These are phyloP conservation scores for Craniophora ligustri DNA, from an alignment of 2,888 invertebrate genomes.

Conservation along the genomic window DNA sequence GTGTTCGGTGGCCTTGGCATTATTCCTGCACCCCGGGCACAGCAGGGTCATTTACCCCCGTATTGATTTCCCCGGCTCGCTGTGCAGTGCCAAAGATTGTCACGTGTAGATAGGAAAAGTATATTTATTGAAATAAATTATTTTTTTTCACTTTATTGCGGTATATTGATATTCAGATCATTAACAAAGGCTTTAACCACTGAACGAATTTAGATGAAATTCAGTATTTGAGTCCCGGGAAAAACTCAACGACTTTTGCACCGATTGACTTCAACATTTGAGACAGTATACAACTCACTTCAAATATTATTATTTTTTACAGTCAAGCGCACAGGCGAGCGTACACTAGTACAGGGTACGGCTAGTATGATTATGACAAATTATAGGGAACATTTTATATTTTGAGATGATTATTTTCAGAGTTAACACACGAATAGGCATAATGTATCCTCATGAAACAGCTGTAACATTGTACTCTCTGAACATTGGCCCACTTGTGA, in stretches of 20 bases:
- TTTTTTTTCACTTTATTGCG: too few species aligned
- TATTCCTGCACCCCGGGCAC: constrained; percentile 58
- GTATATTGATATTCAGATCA: too few species aligned
- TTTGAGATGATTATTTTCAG: background rate
- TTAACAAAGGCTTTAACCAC: too few species aligned
- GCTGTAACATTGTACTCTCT: constrained; percentile 28
- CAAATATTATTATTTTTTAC: too few species aligned
- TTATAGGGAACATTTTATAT: background rate
- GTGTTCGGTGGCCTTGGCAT: constrained; percentile 67
- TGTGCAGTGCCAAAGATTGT: constrained; percentile 56
- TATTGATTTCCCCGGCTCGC: constrained; percentile 61
- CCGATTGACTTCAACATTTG: too few species aligned
- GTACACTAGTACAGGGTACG: too few species aligned
- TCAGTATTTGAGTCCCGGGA: too few species aligned
- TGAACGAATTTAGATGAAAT: too few species aligned
- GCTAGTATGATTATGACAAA: too few species aligned
- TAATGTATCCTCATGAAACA: background rate
- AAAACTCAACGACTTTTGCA: too few species aligned
- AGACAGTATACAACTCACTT: too few species aligned
- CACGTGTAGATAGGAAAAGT: background rate
- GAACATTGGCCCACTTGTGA: constrained; percentile 53
- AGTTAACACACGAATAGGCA: constrained; percentile 2
- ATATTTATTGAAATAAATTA: background rate
- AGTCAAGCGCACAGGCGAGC: too few species aligned
- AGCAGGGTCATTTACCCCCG: constrained; percentile 62